Base-by-base conservation (phyloP, 2,113 vertebrate genomes). In the Chamaetylas fuelleborni region DNA sequence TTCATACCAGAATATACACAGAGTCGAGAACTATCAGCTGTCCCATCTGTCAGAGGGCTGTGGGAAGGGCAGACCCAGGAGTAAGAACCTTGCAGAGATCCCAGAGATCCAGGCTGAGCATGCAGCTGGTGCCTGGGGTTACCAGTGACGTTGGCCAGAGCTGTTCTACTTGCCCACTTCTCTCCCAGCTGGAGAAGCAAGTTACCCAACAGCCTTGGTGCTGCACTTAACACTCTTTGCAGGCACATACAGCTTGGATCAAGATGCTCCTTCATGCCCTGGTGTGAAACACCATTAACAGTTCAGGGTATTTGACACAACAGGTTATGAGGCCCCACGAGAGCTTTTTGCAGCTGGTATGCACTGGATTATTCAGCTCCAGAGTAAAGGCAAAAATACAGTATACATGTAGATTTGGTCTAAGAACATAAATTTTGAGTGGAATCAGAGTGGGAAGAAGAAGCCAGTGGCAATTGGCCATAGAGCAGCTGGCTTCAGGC, bases 121-220 rank as follows among this genome's bases (percentile, higher is more conserved):
- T 23, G 16, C 0, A 2, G 23, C 1, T 5, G 28, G 6, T 1
- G 4, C 3, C 53, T 66, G 26, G 23, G 20, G 16, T 48, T 87
- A 47, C 38, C 34, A 51, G 25, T 31, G 72, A 4, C 1, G 0
- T 12, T 29, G 18, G 5, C n/a, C 72, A 84, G 81, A 51, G 20
- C 24, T 53, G 16, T 64, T 20, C 9, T 78, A 31, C 43, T 79
- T 79, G 40, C 9, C 22, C n/a, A 47, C 19, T 79, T 64, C 53
- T 64, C 14, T 78, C 34, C 15, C 29, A 79, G 22, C 3, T 87
- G 43, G 45, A 79, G 8, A 87, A 85, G 15, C 4, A 91, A 81
- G 78, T 66, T 24, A 11, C 31, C 5, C 15, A n/a, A 4, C 9
- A 50, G 14, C 4, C 16, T 67, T 42, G 23, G 18, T 70, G 8